Conservation (phyloP, 2,888 invertebrate genomes). For the Ormyrus labotus region DNA sequence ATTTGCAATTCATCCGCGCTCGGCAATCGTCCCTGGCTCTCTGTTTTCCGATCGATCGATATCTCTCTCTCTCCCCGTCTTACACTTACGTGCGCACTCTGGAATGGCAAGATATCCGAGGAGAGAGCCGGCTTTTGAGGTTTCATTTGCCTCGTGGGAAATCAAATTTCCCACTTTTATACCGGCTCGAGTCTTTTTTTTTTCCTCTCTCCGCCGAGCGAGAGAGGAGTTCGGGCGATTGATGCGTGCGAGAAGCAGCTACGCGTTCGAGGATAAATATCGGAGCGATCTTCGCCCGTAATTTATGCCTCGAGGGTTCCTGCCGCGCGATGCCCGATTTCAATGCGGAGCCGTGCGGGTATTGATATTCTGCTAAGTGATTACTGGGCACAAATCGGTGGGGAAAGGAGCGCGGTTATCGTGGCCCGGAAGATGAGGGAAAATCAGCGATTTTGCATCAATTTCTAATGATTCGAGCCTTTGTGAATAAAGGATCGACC, state of each 20-base stretch:
- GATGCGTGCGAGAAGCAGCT: not conserved
- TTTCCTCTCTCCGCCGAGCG: not conserved
- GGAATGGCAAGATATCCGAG: not conserved
- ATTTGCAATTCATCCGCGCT: constrained; percentile 40
- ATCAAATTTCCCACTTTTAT: constrained; percentile 64
- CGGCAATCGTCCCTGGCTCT: not conserved
- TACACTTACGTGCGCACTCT: too few relatives aligned
- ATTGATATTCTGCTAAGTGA: constrained; percentile 36
- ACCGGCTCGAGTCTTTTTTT: constrained; percentile 56
- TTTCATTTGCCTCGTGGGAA: constrained; percentile 70
- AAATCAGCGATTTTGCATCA: constrained; percentile 9
- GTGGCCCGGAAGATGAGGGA: not conserved
- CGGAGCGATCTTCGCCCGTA: not conserved
- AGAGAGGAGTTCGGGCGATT: too few relatives aligned
- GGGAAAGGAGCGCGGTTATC: not conserved
- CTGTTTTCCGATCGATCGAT: constrained; percentile 33
- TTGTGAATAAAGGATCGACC: not conserved
- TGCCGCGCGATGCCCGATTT: not conserved
- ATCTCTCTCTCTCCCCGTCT: not conserved
- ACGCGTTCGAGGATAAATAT: constrained; percentile 4
- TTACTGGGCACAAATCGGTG: constrained; percentile 30
- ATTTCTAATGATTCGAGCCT: not conserved
- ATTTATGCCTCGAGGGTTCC: constrained; percentile 1
- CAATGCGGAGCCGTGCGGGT: not conserved
- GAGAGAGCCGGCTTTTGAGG: constrained; percentile 55